Evolutionary conservation across 2,888 invertebrate species (phyloP), one percentile per base, ranked within the genome.

Genomic region (Gymnosoma rotundatum): DNA sequence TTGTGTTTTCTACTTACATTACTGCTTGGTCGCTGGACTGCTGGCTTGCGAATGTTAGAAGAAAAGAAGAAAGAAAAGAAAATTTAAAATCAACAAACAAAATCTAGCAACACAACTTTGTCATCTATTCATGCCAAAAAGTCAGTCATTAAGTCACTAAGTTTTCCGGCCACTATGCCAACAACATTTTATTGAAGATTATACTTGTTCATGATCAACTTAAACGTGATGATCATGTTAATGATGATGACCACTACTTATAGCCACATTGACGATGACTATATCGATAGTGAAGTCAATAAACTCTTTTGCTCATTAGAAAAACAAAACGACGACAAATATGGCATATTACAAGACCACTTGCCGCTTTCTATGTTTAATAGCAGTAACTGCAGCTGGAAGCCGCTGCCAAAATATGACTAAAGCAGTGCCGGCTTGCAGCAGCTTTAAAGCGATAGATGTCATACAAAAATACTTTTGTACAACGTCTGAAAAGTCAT

Each of bases 91-190:
- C 58, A 63, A 72, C 21, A 81, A 69, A 69, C 60, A 74, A 75
- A 78, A 84, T 81, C 73, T 50, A 81, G 73, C 61, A 64, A 42
- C 74, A 69, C 81, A 78, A 74, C 73, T 84, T 84, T 84, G 84
- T 67, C 73, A 58, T 81, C 81, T 84, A 78, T 81, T 84, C 84
- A 84, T 81, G 80, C 69, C 83, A 80, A 88, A 90, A 89, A 90
- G 87, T 90, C 91, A 89, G 91, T 89, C 89, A 91, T 90, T 90
- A 88, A 90, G 90, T 88, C 90, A 91, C 88, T 89, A 89, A 86
- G 88, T 89, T 90, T 90, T 87, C 88, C 88, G 90, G 90, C 89
- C 90, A 90, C 89, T 90, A 89, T 89, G 90, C 89, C 90, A 89
- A 89, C 81, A 79, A 82, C 82, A 79, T 85, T 86, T 83, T 81